phyloP scores from a whole-genome alignment of 2,888 invertebrate species.

The Strigamia maritima region DNA sequence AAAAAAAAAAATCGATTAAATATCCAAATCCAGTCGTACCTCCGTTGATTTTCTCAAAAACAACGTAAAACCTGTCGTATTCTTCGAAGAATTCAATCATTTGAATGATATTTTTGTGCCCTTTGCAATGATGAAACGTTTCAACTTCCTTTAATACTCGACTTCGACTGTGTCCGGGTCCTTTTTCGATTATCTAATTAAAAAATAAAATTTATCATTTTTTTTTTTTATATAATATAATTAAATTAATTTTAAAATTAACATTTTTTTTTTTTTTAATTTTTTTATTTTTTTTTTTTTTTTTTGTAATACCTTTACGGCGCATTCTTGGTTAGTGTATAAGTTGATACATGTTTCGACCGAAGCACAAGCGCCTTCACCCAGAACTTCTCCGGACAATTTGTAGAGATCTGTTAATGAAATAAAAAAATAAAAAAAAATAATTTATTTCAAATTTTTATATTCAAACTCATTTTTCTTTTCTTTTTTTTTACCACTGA shows the following conservation, averaged over 20 bases:
- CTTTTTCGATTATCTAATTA: slow-evolving; percentile 79
- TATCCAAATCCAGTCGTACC: slow-evolving; percentile 45
- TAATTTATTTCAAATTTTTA: not conserved
- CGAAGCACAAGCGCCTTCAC: slow-evolving; percentile 94
- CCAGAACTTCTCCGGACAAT: slow-evolving; percentile 90
- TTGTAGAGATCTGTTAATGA: slow-evolving; percentile 74
- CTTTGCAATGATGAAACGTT: slow-evolving; percentile 97
- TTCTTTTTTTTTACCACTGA: slow-evolving; percentile 65
- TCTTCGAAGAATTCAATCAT: slow-evolving; percentile 96
- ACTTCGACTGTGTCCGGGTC: slow-evolving; percentile 87
- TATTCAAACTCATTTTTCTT: no score
- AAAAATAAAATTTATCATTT: slow-evolving; percentile 38
- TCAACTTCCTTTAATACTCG: slow-evolving; percentile 97
- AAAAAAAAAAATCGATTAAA: not conserved
- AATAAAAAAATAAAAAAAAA: not conserved
- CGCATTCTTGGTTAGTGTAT: slow-evolving; percentile 88
- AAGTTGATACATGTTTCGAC: slow-evolving; percentile 90
- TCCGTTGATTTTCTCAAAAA: slow-evolving; percentile 96
- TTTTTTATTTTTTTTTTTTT: slow-evolving; percentile 17
- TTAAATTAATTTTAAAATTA: not conserved
- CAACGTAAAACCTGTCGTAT: slow-evolving; percentile 84
- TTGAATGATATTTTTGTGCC: slow-evolving; percentile 96
- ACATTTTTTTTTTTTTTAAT: not conserved
- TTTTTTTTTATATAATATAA: no score
- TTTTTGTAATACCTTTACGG: slow-evolving; percentile 87